Percentiles rank a stretch among this genome's conserved stretches.
Evolutionary conservation across 2,797 vertebrate species (phyloP).

Genomic region (Semaprochilodus insignis): DNA sequence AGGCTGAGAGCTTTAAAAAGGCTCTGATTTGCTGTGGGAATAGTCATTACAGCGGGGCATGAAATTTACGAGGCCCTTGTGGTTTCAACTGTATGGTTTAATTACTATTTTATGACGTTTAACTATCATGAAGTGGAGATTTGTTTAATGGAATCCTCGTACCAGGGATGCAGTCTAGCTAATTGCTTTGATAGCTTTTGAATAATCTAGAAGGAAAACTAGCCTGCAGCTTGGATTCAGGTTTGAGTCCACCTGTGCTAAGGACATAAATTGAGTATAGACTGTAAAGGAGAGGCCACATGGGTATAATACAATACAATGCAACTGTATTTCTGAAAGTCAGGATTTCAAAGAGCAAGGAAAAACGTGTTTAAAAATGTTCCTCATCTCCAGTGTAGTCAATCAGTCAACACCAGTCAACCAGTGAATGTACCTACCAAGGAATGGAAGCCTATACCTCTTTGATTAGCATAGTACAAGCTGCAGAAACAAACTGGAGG

Average conservation of each 20-base stretch:
- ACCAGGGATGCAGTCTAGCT: constrained; percentile 53
- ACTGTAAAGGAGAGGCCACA: not conserved
- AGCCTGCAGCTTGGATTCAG: not conserved
- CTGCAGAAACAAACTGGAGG: not conserved
- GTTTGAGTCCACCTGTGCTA: not conserved
- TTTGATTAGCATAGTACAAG: not conserved
- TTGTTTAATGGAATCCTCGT: constrained; percentile 57
- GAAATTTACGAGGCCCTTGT: constrained; percentile 55
- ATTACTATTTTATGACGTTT: constrained; percentile 62
- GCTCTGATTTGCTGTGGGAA: constrained; percentile 69
- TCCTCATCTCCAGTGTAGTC: too few species aligned
- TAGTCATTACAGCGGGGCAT: constrained; percentile 53
- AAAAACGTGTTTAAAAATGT: not conserved
- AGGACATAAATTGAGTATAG: not conserved
- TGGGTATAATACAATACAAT: not conserved
- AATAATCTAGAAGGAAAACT: not conserved
- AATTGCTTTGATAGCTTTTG: constrained; percentile 46
- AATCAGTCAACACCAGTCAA: not conserved
- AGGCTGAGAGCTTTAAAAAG: constrained; percentile 61
- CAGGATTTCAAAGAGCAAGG: not conserved
- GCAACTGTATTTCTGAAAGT: not conserved
- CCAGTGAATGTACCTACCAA: too few species aligned
- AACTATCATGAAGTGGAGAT: constrained; percentile 56
- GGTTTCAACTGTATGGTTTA: constrained; percentile 61
- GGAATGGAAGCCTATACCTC: too few species aligned